Conservation (phyloP, 2,888 invertebrate species). For the Drosophila gaucha region DNA sequence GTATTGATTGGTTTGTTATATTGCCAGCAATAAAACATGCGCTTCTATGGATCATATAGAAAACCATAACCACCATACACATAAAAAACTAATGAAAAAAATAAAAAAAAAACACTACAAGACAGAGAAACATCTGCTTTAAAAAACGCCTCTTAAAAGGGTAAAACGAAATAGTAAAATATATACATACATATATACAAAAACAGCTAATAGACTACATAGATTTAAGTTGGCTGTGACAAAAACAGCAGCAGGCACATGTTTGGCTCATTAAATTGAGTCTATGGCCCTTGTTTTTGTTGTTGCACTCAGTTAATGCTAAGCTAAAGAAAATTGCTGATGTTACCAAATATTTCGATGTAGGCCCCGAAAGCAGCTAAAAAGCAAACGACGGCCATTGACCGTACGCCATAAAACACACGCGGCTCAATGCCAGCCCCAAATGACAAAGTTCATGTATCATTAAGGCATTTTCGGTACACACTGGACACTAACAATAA, state of each 20-base stretch:
- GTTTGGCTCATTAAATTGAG: slow-evolving; percentile 72
- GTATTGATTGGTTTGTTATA: slow-evolving; percentile 70
- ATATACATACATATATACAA: slow-evolving; percentile 42
- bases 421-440: slow-evolving; percentile 64
- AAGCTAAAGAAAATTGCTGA: slow-evolving; percentile 60
- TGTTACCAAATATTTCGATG: slow-evolving; percentile 38
- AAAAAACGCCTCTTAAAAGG: slow-evolving; percentile 53
- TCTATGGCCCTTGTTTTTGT: slow-evolving; percentile 7
- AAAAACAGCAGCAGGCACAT: slow-evolving; percentile 61
- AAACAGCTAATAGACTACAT: slow-evolving; percentile 69
- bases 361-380: slow-evolving; percentile 34
- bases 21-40: slow-evolving; percentile 53
- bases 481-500: slow-evolving; percentile 41
- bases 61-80: slow-evolving; percentile 14
- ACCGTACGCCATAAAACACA: slow-evolving; percentile 75
- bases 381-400: slow-evolving; percentile 62
- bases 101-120: background rate
- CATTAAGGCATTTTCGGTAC: slow-evolving; percentile 64
- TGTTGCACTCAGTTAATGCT: slow-evolving; percentile 27
- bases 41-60: slow-evolving; percentile 35
- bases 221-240: slow-evolving; percentile 64
- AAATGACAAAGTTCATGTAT: slow-evolving; percentile 73
- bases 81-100: slow-evolving; percentile 52
- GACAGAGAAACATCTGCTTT: slow-evolving; percentile 25
- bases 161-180: slow-evolving; percentile 29